Conservation (phyloP, 2,797 vertebrate species). For the Oceanodroma leucorhoa region DNA sequence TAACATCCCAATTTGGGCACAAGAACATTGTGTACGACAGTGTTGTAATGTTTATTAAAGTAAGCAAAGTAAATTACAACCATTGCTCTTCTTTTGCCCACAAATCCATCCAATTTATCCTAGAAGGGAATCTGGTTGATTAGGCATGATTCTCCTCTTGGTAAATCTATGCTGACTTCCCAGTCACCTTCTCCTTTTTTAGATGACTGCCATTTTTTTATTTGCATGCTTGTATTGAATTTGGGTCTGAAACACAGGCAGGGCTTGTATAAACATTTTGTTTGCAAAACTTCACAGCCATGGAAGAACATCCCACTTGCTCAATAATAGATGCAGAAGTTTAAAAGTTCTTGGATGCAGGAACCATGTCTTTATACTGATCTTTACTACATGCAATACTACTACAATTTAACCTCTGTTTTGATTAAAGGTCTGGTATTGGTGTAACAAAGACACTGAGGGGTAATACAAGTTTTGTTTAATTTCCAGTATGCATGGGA, state of each 20-base stretch:
- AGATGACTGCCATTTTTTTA: background rate
- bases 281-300: background rate
- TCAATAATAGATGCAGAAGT: background rate
- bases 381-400: background rate
- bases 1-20: background rate
- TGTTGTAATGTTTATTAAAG: background rate
- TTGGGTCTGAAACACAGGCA: background rate
- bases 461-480: background rate
- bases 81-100: background rate
- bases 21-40: background rate
- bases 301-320: background rate
- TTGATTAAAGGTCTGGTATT: background rate
- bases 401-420: background rate
- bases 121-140: background rate
- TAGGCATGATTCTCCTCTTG: background rate
- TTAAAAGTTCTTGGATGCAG: background rate
- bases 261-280: background rate
- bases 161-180: background rate
- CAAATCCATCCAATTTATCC: background rate
- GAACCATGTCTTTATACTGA: background rate
- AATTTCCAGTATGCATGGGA: background rate
- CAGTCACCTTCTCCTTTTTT: background rate
- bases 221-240: background rate
- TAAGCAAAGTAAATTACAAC: background rate
- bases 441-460: background rate